phyloP scores from a whole-genome alignment of 2,797 vertebrate species.

The Cryptoprocta ferox region DNA sequence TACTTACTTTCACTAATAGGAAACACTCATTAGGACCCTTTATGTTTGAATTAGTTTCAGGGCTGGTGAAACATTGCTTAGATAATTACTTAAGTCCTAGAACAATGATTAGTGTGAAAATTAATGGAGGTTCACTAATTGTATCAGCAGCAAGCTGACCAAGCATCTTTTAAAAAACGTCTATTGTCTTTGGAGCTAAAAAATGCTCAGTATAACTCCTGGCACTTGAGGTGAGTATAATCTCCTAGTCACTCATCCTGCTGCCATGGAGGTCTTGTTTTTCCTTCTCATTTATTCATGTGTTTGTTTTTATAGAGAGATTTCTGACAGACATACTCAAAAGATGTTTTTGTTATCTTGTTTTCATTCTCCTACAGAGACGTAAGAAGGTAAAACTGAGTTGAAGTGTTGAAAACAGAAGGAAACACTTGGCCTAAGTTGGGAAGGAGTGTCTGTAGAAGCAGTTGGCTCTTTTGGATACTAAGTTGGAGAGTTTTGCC shows the following conservation, averaged over 20 bases:
- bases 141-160: neutral
- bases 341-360: neutral
- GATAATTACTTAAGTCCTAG: constrained; percentile 25
- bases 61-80: neutral
- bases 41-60: neutral
- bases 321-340: neutral
- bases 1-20: neutral
- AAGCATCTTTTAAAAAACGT: neutral
- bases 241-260: neutral
- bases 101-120: neutral
- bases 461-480: neutral
- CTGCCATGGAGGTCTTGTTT: neutral
- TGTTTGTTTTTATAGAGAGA: neutral
- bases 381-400: neutral
- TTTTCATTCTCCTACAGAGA: neutral
- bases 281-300: neutral
- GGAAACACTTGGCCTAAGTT: neutral
- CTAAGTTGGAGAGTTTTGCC: neutral
- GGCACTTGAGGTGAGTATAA: neutral
- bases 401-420: neutral
- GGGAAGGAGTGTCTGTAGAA: neutral
- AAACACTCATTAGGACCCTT: neutral
- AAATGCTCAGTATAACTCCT: neutral
- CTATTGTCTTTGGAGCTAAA: neutral
- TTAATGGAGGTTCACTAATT: neutral